Evolutionary conservation across 2,888 invertebrate species (phyloP).

Genomic region (Nasonia oneida): DNA sequence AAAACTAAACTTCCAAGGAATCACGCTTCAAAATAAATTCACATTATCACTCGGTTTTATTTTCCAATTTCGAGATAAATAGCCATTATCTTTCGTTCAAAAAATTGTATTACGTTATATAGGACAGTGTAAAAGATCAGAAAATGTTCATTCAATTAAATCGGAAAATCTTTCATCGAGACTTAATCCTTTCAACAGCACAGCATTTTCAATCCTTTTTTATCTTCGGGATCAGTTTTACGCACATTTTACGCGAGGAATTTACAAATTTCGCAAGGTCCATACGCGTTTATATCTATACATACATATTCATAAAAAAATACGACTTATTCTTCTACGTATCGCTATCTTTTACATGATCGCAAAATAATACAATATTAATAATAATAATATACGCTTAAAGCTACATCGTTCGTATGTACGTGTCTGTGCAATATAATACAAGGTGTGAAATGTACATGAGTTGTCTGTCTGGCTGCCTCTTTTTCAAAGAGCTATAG

Average conservation of each 20-base stretch:
- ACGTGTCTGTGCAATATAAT: conserved; percentile 62
- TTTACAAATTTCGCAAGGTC: conserved; percentile 46
- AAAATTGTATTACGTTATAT: neutral
- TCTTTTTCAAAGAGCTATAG: conserved; percentile 31
- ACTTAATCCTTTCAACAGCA: conserved; percentile 35
- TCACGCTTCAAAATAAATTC: neutral
- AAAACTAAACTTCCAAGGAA: neutral
- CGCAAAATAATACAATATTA: conserved; percentile 52
- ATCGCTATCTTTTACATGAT: conserved; percentile 56
- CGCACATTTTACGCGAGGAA: conserved; percentile 4
- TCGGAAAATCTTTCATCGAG: conserved; percentile 24
- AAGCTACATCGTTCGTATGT: conserved; percentile 32
- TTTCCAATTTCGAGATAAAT: neutral
- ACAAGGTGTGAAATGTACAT: conserved; percentile 63
- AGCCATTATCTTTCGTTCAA: neutral
- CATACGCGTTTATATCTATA: conserved; percentile 42
- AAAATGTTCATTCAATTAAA: neutral
- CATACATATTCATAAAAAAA: conserved; percentile 51
- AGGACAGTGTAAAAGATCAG: neutral
- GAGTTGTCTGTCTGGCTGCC: conserved; percentile 51
- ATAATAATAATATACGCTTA: conserved; percentile 37
- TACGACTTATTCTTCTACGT: conserved; percentile 36
- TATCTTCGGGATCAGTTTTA: conserved; percentile 26
- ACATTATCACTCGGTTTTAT: neutral
- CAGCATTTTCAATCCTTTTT: conserved; percentile 19